A percentile compares a stretch with the other conserved stretches of the same genome.
Evolutionary conservation across 2,797 vertebrate species (phyloP).

Genomic region (Pelochelys cantorii): DNA sequence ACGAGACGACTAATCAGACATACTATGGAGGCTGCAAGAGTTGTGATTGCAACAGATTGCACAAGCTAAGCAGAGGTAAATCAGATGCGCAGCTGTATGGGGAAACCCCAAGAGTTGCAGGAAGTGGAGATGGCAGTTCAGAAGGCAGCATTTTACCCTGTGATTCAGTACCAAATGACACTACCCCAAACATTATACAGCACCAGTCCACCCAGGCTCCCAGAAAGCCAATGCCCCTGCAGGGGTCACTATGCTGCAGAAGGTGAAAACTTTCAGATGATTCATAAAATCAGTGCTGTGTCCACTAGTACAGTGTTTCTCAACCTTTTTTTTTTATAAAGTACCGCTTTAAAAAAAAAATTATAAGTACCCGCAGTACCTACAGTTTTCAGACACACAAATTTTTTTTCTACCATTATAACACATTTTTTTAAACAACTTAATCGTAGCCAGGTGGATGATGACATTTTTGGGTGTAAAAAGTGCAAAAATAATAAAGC

Average conservation of each 20-base stretch:
- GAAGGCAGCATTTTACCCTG: not conserved
- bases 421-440: no score
- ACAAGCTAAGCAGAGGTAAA: not conserved
- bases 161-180: accelerated
- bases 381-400: no score
- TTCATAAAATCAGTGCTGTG: not conserved
- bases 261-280: not conserved
- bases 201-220: accelerated
- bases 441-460: no score
- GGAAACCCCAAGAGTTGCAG: not conserved
- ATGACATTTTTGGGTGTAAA: no score
- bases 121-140: not conserved
- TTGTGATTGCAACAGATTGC: not conserved
- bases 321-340: no score
- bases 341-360: no score
- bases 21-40: not conserved
- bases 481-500: no score
- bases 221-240: not conserved
- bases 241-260: not conserved
- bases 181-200: not conserved
- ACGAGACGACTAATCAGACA: not conserved
- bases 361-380: no score
- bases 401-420: no score
- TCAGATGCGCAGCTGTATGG: accelerated
- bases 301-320: not conserved